Base-by-base conservation (phyloP, 2,797 vertebrate species). In the Tragelaphus eurycerus region DNA sequence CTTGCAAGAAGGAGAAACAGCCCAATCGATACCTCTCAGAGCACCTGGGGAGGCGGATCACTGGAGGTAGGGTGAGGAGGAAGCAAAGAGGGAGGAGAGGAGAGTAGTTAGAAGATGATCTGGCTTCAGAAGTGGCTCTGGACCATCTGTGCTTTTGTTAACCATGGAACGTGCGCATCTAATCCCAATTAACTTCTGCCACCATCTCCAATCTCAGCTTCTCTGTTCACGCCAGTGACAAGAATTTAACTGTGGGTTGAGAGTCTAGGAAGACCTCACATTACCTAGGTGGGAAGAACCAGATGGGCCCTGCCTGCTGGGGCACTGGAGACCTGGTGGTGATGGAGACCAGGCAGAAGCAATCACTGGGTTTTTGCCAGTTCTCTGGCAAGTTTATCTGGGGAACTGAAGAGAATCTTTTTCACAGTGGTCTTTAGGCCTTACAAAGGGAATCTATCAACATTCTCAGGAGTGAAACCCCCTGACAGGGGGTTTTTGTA, bases 111-210 rank as follows among this genome's bases (percentile, higher is more conserved):
- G 81, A 96, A 55, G 0, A 31, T 62, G 13, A 0, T 71, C 48
- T 57, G 82, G 79, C 31, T 82, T 43, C 4, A 57, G 89, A 48
- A n/a, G 29, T 7, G 59, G n/a, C 88, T 71, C 54, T 34, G 86
- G 23, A 3, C 54, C 92, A 17, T 12, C 94, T 46, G 95, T 46
- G 59, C 78, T 71, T 2, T 6, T 1, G 14, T 57, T 96, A 89
- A 92, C 60, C 7, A 6, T 46, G 7, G 6, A 86, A 90, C 0
- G 7, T 2, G 92, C 3, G 2, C 38, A 3, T 85, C 92, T 95
- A 71, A 71, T 86, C 0, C 3, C 96, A 96, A 86, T 96, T 96
- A 96, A 92, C 91, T 76, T 96, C 96, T 96, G 95, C 82, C 94
- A 92, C 95, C 87, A 79, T 93, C 91, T 95, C 96, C 93, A 94